These are phyloP conservation scores for Coendou prehensilis DNA, from an alignment of 2,797 vertebrate genomes.

Conservation along the genomic window DNA sequence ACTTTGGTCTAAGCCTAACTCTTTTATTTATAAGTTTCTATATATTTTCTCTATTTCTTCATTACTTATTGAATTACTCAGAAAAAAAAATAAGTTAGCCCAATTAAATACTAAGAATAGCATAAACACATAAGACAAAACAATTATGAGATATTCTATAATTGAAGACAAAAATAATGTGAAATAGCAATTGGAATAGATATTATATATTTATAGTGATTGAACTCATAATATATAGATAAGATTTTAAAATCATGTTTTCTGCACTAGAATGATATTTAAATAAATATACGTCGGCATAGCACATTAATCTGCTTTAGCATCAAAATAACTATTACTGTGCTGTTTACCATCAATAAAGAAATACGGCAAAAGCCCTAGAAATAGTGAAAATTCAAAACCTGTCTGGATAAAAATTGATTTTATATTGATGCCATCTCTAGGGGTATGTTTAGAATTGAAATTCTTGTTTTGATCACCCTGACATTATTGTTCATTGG, in stretches of 20 bases:
- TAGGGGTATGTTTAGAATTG: constrained; percentile 81
- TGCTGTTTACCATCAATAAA: constrained; percentile 67
- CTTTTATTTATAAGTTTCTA: not conserved
- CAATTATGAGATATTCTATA: not conserved
- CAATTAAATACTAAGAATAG: not conserved
- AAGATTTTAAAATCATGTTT: constrained; percentile 40
- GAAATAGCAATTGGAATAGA: not conserved
- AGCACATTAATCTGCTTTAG: constrained; percentile 78
- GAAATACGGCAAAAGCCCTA: constrained; percentile 68
- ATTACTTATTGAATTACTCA: not conserved
- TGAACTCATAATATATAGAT: not conserved
- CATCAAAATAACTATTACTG: constrained; percentile 71
- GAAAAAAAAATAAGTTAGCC: not conserved
- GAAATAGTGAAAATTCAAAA: constrained; percentile 85
- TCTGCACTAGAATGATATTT: constrained; percentile 10
- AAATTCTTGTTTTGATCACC: constrained; percentile 84
- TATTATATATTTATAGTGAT: not conserved
- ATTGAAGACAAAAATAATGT: not conserved
- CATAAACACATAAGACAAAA: not conserved
- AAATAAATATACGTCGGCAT: constrained; percentile 75
- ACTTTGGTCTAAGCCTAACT: not conserved
- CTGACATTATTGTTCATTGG: constrained; percentile 86
- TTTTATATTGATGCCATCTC: constrained; percentile 84
- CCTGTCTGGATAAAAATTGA: constrained; percentile 83
- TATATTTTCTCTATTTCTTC: not conserved